These are phyloP conservation scores for Mugil cephalus DNA, from an alignment of 2,113 vertebrate species.

Conservation along the genomic window DNA sequence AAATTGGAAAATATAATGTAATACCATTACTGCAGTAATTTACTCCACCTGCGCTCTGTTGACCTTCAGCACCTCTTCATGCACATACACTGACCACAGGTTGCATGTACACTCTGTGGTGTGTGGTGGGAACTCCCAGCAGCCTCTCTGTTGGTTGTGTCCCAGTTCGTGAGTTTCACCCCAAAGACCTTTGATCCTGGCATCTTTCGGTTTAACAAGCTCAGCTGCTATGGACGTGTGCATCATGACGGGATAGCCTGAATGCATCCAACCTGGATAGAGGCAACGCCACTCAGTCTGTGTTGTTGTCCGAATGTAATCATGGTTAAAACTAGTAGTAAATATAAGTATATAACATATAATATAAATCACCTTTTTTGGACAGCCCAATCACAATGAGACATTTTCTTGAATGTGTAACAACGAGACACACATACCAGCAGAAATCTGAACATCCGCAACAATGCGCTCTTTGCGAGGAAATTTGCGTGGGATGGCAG, in stretches of 20 bases:
- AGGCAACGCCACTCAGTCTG: background rate
- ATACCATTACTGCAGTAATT: too few species aligned
- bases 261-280: conserved; percentile 85
- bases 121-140: conserved; percentile 84
- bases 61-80: conserved; percentile 77
- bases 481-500: conserved; percentile 79
- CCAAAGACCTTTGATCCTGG: conserved; percentile 62
- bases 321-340: too few species aligned
- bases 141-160: conserved; percentile 84
- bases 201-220: conserved; percentile 32
- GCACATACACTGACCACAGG: conserved; percentile 86
- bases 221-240: conserved; percentile 9
- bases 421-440: conserved; percentile 70
- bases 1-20: too few species aligned
- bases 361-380: too few species aligned
- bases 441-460: conserved; percentile 87
- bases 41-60: conserved; percentile 56
- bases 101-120: conserved; percentile 88
- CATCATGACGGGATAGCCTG: conserved; percentile 85
- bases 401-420: too few species aligned
- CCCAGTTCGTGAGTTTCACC: conserved; percentile 82
- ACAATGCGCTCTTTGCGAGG: conserved; percentile 88
- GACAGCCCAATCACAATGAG: too few species aligned
- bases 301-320: too few species aligned
- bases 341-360: too few species aligned